These are phyloP conservation scores for Carduelis carduelis DNA, from an alignment of 2,797 vertebrate genomes.

Conservation along the genomic window DNA sequence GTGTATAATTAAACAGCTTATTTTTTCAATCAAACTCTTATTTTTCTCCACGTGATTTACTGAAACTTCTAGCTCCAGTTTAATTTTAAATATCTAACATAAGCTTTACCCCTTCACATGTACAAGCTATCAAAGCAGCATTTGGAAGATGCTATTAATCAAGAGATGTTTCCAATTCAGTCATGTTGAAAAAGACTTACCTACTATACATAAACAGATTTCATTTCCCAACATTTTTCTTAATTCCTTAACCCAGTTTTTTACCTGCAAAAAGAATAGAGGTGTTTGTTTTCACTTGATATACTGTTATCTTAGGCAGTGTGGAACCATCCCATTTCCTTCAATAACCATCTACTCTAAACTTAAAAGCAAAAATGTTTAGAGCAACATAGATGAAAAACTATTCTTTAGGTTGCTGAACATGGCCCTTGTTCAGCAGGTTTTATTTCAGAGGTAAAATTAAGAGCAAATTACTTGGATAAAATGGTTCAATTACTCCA, in stretches of 20 bases:
- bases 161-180: background rate
- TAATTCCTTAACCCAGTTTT: conserved; percentile 99
- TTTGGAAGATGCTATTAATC: background rate
- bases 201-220: conserved; percentile 99
- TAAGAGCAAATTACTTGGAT: background rate
- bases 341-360: background rate
- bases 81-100: background rate
- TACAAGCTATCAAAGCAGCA: background rate
- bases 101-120: background rate
- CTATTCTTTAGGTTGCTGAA: background rate
- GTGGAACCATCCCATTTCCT: background rate
- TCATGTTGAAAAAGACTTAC: conserved; percentile 74
- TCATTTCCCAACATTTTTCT: conserved; percentile 99
- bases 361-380: background rate
- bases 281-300: background rate
- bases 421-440: background rate
- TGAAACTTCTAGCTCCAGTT: background rate
- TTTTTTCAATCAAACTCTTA: background rate
- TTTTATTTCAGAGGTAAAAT: background rate
- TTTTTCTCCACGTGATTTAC: background rate
- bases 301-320: background rate
- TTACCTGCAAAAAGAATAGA: conserved; percentile 82
- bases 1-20: background rate
- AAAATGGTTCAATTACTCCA: background rate
- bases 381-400: background rate